Conservation (phyloP, 1,140 invertebrate species). For the Hypsibius dujardini region DNA sequence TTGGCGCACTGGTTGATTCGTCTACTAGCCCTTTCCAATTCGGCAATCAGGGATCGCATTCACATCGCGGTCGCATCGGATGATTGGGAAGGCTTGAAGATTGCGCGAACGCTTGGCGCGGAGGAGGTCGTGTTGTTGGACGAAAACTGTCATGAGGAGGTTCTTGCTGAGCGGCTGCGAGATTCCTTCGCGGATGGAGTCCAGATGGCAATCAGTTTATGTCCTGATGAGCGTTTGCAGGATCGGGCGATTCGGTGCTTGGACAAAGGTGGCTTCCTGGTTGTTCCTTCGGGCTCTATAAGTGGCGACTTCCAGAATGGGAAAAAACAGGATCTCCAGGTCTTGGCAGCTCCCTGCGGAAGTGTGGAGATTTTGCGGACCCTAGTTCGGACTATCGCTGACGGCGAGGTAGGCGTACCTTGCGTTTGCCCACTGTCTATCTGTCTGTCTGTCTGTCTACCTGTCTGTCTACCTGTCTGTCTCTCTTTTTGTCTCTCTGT, state of each 20-base stretch:
- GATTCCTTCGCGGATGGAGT: neutral
- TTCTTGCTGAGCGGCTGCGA: neutral
- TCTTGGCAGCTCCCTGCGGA: neutral
- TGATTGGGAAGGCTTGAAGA: constrained; percentile 14
- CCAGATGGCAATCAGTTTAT: neutral
- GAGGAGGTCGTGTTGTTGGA: constrained; percentile 8
- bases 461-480: too few species aligned
- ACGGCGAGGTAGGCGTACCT: neutral
- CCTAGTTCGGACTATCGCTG: neutral
- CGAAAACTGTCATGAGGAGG: neutral
- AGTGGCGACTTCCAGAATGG: neutral
- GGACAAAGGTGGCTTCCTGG: neutral
- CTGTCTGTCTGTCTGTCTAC: too few species aligned
- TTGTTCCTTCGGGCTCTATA: neutral
- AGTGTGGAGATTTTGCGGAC: neutral
- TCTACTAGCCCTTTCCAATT: neutral
- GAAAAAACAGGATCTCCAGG: neutral
- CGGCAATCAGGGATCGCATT: neutral
- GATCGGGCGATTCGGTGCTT: neutral
- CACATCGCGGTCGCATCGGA: constrained; percentile 8
- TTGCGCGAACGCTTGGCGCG: constrained; percentile 9
- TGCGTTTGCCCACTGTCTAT: too few species aligned
- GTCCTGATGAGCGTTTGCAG: neutral
- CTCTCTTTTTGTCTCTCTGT: too few species aligned
- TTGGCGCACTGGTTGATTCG: constrained; percentile 12